These are phyloP conservation scores for Harpegnathos saltator DNA, from an alignment of 1,140 invertebrate species.

Conservation along the genomic window DNA sequence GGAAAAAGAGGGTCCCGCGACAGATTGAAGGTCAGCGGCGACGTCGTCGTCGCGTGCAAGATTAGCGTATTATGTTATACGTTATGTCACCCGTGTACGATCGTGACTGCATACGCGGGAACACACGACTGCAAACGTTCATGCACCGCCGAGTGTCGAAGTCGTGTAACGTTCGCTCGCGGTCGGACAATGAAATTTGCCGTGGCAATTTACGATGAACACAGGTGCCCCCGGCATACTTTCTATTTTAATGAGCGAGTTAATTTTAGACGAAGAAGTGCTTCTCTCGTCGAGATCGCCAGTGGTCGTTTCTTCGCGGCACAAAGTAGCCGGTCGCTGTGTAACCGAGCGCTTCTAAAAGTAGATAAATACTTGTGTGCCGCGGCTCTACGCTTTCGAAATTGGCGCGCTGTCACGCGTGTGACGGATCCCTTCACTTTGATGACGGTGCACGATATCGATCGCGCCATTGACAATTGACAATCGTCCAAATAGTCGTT, in stretches of 20 bases:
- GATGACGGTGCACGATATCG: constrained; percentile 5
- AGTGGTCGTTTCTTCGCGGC: not conserved
- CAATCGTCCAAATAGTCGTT: constrained; percentile 45
- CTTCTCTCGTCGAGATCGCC: not conserved
- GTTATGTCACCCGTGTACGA: constrained; percentile 15
- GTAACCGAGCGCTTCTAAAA: constrained; percentile 2
- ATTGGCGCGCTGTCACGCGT: not conserved
- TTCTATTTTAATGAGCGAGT: constrained; percentile 18
- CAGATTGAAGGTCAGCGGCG: constrained; percentile 46
- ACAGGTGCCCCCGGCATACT: not conserved
- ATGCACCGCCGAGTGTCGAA: not conserved
- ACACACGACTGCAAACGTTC: not conserved
- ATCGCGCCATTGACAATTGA: constrained; percentile 50
- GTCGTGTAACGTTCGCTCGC: too few relatives aligned
- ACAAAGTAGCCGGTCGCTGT: not conserved
- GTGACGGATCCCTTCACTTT: constrained; percentile 21
- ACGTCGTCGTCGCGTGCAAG: constrained; percentile 49
- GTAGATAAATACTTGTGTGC: not conserved
- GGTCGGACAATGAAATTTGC: not conserved
- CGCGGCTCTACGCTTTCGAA: not conserved
- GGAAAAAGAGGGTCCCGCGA: constrained; percentile 55
- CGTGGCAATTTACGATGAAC: not conserved
- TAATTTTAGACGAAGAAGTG: not conserved
- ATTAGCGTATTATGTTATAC: constrained; percentile 50
- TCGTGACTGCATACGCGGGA: not conserved